Base-by-base conservation (phyloP, 1,140 invertebrate genomes). In the Paracyclopina nana region DNA sequence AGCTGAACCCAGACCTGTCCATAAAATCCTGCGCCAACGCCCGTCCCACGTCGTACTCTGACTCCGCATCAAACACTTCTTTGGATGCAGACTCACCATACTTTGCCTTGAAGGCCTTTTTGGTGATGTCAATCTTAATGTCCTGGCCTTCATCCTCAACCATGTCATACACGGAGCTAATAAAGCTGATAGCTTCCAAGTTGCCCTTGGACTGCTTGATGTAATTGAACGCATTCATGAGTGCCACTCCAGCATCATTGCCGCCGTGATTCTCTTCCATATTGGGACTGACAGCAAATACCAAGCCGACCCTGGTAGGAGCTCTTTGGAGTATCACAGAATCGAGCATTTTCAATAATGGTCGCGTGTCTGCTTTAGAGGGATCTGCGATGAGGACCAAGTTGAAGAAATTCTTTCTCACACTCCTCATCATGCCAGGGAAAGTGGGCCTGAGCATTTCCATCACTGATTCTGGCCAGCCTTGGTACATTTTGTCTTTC, bases 371-470 rank as follows among this genome's bases (percentile, higher is more conserved):
- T n/a, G 28, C 12, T 11, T 43, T 27, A 2, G 20, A 14, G 20
- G 31, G 53, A 65, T 66, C 18, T 6, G 12, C 11, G n/a, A 42
- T 1, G 60, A 58, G 66, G 62, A 85, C 81, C 61, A 95, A 65
- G 67, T 91, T 85, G 60, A 88, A 97, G 18, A 98, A 72, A 69
- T 99, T 99, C 58, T 86, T 84, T 24, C 84, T 74, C 55, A 99
- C 76, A 59, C 81, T 85, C 55, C 92, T 68, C 30, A 99, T 65
- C 86, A 96, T 95, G 28, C 92, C 92, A 9, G 91, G 90, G 62
- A 92, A 98, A 0, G 88, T 91, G 31, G 92, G 91, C 49, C 88
- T 71, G 34, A 99, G 68, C 46, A 99, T 66, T 57, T 96, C 86
- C 61, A 82, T 80, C 42, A 91, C 72, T 34, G 79, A 85, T 2